phyloP scores from a whole-genome alignment of 2,113 vertebrate species.

The Axis porcinus region DNA sequence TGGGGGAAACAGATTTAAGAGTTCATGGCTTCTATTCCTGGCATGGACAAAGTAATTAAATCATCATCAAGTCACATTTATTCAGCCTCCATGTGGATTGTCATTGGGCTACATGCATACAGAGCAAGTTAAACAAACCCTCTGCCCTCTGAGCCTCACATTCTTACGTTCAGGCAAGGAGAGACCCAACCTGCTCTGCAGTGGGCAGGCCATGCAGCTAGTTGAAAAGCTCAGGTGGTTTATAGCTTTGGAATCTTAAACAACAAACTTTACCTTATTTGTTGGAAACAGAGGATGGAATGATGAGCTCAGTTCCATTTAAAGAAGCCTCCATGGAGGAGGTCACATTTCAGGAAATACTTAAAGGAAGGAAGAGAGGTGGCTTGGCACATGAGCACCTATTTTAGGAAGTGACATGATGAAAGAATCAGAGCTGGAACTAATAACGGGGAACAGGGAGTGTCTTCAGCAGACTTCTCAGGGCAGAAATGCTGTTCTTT shows the following conservation, averaged over 20 bases:
- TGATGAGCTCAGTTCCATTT: conserved; percentile 26
- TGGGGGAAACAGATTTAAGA: conserved; percentile 20
- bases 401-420: conserved; percentile 26
- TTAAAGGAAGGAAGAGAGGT: conserved; percentile 5
- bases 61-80: conserved; percentile 28
- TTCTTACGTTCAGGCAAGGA: not conserved
- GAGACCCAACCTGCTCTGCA: not conserved
- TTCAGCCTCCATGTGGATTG: not conserved
- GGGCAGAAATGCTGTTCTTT: not conserved
- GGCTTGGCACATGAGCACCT: not conserved
- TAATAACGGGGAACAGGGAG: not conserved
- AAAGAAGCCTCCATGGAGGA: not conserved
- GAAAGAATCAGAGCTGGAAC: not conserved
- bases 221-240: not conserved
- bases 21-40: conserved; percentile 44
- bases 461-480: not conserved
- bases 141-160: not conserved
- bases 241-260: conserved; percentile 15
- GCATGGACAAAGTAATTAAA: conserved; percentile 35
- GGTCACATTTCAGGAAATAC: conserved; percentile 41
- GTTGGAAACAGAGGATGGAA: conserved; percentile 20
- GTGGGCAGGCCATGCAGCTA: not conserved
- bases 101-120: not conserved
- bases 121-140: not conserved
- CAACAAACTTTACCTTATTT: conserved; percentile 23